These are phyloP conservation scores for Teleopsis dalmanni DNA, from an alignment of 1,140 invertebrate species.

Conservation along the genomic window DNA sequence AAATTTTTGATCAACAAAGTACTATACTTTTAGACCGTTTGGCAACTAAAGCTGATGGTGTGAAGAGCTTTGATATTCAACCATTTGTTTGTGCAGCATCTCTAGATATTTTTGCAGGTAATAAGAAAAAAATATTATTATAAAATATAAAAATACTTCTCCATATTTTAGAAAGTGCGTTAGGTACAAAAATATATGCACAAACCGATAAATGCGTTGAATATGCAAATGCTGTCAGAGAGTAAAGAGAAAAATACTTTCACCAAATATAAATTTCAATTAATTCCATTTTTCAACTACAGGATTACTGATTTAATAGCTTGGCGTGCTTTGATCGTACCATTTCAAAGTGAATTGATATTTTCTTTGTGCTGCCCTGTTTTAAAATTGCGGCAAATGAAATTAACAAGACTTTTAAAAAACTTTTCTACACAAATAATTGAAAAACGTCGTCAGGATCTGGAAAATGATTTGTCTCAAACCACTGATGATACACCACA, in stretches of 20 bases:
- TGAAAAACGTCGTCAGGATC: conserved; percentile 28
- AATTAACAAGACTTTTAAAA: conserved; percentile 57
- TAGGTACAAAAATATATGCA: conserved; percentile 69
- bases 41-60: too few species aligned
- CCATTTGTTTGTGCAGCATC: too few species aligned
- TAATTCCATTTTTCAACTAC: background rate
- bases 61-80: too few species aligned
- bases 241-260: conserved; percentile 43
- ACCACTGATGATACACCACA: conserved; percentile 23
- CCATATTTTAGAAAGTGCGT: conserved; percentile 66
- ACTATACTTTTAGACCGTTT: too few species aligned
- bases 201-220: conserved; percentile 59
- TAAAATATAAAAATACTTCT: too few species aligned
- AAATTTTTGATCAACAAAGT: too few species aligned
- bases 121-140: too few species aligned
- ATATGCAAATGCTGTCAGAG: conserved; percentile 64
- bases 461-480: too few species aligned
- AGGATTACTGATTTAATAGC: conserved; percentile 28
- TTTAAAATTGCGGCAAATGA: conserved; percentile 48
- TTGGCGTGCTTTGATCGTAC: conserved; percentile 27
- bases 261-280: background rate
- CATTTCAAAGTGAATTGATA: conserved; percentile 24
- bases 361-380: conserved; percentile 27
- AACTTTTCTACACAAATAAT: conserved; percentile 56
- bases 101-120: too few species aligned